Evolutionary conservation across 2,113 vertebrate species (phyloP).

Genomic region (Megaceryle maxima): DNA sequence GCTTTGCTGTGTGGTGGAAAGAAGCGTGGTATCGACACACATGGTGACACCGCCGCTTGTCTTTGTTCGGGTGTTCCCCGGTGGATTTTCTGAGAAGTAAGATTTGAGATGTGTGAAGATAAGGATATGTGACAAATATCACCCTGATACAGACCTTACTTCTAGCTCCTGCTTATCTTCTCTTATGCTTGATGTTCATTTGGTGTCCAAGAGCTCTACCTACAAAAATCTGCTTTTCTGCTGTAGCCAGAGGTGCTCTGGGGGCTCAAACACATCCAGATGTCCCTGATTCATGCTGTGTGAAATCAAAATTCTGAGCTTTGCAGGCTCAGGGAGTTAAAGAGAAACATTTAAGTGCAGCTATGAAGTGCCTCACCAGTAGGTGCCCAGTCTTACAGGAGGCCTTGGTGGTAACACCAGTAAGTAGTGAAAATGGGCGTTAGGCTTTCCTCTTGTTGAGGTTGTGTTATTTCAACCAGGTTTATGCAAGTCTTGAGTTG

Average conservation of each 20-base stretch:
- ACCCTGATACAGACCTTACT: neutral
- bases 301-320: neutral
- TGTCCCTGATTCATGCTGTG: neutral
- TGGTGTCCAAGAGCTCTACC: neutral
- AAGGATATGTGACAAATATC: neutral
- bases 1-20: rapidly evolving
- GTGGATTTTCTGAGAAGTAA: constrained; percentile 15
- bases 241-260: neutral
- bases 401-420: neutral
- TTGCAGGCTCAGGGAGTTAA: neutral
- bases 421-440: neutral
- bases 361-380: neutral
- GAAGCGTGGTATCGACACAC: rapidly evolving
- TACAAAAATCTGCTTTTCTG: neutral
- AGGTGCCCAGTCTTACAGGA: neutral
- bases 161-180: neutral
- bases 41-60: neutral
- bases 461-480: neutral
- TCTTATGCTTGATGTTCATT: neutral
- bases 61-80: neutral
- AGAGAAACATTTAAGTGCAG: neutral
- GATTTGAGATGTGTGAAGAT: neutral
- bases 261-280: neutral
- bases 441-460: neutral
- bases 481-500: neutral